phyloP scores from a whole-genome alignment of 2,797 vertebrate species.

The Tarsius wallacei region DNA sequence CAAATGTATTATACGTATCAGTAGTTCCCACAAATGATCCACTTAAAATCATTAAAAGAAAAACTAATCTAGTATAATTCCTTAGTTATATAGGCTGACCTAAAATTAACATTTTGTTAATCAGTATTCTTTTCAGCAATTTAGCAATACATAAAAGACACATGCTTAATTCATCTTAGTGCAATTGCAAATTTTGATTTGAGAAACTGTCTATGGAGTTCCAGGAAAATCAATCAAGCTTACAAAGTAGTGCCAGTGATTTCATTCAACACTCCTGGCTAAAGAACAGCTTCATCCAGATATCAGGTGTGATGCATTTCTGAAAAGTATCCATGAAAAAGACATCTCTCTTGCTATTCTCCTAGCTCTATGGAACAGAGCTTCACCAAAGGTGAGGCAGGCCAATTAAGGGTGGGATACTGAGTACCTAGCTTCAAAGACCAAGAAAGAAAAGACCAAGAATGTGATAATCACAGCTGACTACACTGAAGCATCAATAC shows the following conservation, averaged over 20 bases:
- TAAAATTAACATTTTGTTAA: slow-evolving; percentile 18
- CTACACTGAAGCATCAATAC: not conserved
- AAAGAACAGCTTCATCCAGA: not conserved
- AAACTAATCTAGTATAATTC: not conserved
- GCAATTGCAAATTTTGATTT: not conserved
- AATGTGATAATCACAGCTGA: not conserved
- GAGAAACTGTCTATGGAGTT: not conserved
- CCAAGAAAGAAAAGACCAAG: not conserved
- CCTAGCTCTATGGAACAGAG: not conserved
- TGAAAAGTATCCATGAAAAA: not conserved
- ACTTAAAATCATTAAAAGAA: not conserved
- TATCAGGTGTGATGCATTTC: not conserved
- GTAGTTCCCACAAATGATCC: slow-evolving; percentile 27
- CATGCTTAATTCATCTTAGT: not conserved
- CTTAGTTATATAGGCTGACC: not conserved
- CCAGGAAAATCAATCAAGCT: not conserved
- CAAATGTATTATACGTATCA: not conserved
- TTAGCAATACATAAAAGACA: not conserved
- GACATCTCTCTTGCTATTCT: not conserved
- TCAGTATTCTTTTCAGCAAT: not conserved
- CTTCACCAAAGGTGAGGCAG: not conserved
- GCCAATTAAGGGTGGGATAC: no score
- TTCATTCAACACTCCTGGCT: not conserved
- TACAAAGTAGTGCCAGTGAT: not conserved
- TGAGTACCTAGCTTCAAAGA: not conserved